Evolutionary conservation across 1,140 invertebrate species (phyloP).

Genomic region (Ceratina calcarata): DNA sequence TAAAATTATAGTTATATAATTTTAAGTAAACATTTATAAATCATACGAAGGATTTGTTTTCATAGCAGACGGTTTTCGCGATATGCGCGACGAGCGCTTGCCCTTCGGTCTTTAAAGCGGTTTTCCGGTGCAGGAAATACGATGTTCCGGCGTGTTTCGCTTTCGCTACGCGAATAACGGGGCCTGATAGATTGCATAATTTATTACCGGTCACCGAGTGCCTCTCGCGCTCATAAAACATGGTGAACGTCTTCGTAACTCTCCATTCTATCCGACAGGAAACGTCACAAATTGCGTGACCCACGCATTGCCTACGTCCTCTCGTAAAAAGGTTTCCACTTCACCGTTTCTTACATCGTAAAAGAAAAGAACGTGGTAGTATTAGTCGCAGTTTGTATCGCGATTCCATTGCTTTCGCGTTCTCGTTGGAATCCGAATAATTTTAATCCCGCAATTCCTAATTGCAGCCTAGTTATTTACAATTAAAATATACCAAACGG

Average conservation of each 20-base stretch:
- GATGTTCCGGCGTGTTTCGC: background rate
- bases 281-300: constrained; percentile 11
- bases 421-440: background rate
- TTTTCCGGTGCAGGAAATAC: background rate
- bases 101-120: background rate
- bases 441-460: background rate
- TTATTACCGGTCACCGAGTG: background rate
- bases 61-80: background rate
- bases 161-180: background rate
- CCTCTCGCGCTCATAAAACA: background rate
- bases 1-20: too few species aligned
- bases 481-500: constrained; percentile 8
- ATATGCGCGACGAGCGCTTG: background rate
- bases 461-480: background rate
- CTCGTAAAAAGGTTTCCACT: too few species aligned
- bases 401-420: background rate
- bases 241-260: constrained; percentile 6
- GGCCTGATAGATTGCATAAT: constrained; percentile 25
- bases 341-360: too few species aligned
- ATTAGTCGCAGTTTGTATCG: too few species aligned
- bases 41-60: too few species aligned
- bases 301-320: background rate
- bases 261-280: background rate
- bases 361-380: too few species aligned
- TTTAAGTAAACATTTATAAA: too few species aligned